Base-by-base conservation (phyloP, 2,888 invertebrate species). In the Periphyllus acericola region DNA sequence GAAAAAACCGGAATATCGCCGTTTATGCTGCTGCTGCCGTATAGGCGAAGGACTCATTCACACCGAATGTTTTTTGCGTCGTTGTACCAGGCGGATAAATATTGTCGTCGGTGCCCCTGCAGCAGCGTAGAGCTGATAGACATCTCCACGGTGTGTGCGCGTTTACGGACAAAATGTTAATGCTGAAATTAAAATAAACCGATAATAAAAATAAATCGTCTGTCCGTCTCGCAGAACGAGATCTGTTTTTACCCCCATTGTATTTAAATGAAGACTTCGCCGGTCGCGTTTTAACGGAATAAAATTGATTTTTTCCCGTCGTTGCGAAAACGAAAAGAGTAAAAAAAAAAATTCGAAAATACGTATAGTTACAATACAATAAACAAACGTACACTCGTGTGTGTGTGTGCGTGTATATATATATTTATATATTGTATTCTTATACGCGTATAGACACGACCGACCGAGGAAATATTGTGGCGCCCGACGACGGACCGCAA, bases 191-290 rank as follows among this genome's bases (percentile, higher is more conserved):
- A 87, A 80, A 87, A 87, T 87, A 87, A 87, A 87, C 81, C 66
- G 60, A 87, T 87, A 87, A 87, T 87, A 87, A 87, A 87, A 87
- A 87, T 87, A 87, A 87, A 87, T 87, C 87, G 87, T 87, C 87
- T 87, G 87, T 87, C 87, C 81, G 87, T 87, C 87, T 87, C 87
- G 72, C 86, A 32, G 80, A 80, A 81, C 87, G 80, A 86, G 80
- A 74, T 87, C 74, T 80, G 72, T 66, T 86, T 66, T 87, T 66
- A 66, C 46, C 87, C 79, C 87, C 81, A 87, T 87, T 87, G 87
- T 87, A 87, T 87, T 87, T 87, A 87, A 87, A 87, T 87, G 87
- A 87, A 87, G 87, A 87, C 87, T 66, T 87, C 80, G 83, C 4
- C 74, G 83, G 83, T 36, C 34, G 66, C 79, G 66, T 81, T 81